These are phyloP conservation scores for Xylota sylvarum DNA, from an alignment of 2,888 invertebrate genomes.

Conservation along the genomic window DNA sequence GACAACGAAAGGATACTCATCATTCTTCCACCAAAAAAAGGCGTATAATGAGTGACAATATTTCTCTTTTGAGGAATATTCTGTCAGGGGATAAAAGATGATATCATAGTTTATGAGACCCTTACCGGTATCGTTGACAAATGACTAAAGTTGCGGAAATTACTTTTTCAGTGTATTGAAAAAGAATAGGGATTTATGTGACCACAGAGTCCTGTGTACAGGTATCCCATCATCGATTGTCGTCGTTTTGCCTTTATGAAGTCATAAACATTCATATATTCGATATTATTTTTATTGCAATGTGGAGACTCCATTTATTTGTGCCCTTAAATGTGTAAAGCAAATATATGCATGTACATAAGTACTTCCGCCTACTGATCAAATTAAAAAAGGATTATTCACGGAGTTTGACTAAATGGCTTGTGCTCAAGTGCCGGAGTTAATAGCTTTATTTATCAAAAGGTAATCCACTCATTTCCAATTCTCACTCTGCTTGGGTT, in stretches of 20 bases:
- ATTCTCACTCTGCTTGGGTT: neutral
- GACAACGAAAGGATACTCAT: constrained; percentile 41
- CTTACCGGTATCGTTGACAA: constrained; percentile 30
- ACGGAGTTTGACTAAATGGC: neutral
- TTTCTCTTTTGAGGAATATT: constrained; percentile 24
- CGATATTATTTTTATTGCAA: neutral
- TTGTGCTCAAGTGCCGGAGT: neutral
- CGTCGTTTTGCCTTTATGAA: neutral
- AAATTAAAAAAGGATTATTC: neutral
- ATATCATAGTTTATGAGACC: constrained; percentile 32
- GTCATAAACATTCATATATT: neutral
- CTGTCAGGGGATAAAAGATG: constrained; percentile 25
- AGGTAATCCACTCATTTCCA: neutral
- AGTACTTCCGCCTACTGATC: neutral
- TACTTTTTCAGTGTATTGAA: neutral
- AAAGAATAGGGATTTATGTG: constrained; percentile 10
- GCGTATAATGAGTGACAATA: constrained; percentile 48
- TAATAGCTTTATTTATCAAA: constrained; percentile 9
- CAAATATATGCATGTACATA: neutral
- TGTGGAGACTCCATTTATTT: neutral
- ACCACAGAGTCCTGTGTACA: neutral
- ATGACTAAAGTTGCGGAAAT: constrained; percentile 48
- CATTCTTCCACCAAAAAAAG: neutral
- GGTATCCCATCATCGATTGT: neutral
- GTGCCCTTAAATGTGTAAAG: neutral